Evolutionary conservation across 2,797 vertebrate species (phyloP), one percentile per base, ranked within the genome.

Genomic region (Urophycis tenuis): DNA sequence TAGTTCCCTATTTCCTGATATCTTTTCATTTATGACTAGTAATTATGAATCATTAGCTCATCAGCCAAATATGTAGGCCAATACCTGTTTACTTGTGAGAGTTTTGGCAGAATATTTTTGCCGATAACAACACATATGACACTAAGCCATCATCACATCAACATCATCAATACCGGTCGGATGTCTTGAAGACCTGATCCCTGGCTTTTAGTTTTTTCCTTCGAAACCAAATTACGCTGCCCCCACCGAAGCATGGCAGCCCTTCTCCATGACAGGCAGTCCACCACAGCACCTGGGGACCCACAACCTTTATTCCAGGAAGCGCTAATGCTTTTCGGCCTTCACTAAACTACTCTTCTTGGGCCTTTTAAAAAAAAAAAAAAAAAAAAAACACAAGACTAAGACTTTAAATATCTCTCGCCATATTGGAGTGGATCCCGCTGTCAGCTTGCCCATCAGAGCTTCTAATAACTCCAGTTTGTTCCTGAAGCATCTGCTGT

Each of bases 371-470:
- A 22, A 72, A 17, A 34, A 8, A 12, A 53, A 3, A 31, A 12
- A 70, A 30, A 72, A 22, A 72, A 17, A 34, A 31, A 12, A 70
- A 30, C 12, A 25, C 64, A 69, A 30, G 67, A 70, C 15, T 19
- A n/a, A 60, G 53, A n/a, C 9, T 60, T 60, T 60, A 60, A 60
- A 19, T 60, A 60, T 1, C 53, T 60, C 53, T 17, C 67, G 35
- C 35, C 72, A 22, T n/a, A n/a, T 39, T 73, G 72, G 34, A 39
- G 41, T 29, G 30, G 12, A 79, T 71, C 71, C 33, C n/a, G 35
- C 39, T 33, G 69, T 29, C 45, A 19, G 9, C 34, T 33, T 69
- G n/a, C 41, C 77, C 73, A 72, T 84, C 80, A 81, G 35, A 77
- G 39, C 45, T 3, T 79, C 33, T 82, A 34, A 22, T 32, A 78